Base-by-base conservation (phyloP, 2,113 vertebrate genomes). In the Progne subis region DNA sequence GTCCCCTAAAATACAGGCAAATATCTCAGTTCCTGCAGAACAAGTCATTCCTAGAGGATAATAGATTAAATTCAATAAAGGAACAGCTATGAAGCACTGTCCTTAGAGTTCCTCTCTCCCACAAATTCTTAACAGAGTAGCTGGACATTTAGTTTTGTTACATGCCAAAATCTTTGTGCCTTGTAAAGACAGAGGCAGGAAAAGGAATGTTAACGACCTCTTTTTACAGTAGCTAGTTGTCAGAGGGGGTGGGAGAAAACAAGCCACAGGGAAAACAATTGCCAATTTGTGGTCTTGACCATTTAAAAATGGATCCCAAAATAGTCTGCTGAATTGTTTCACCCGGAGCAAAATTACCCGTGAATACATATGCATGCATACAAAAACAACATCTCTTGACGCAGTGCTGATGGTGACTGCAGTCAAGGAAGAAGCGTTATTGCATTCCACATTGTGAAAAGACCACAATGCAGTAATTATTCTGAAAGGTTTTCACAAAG, bases 401-500 rank as follows among this genome's bases (percentile, higher is more conserved):
- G 79, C 91, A 90, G 85, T 90, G 93, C 92, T 96, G 94, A 87
- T 96, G 82, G 92, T 76, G 93, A 87, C 91, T 96, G 85, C 87
- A 97, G 90, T 93, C 95, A 87, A 97, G 88, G 92, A 91, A 96
- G 86, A 82, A 96, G 76, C 34, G 0, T 95, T 97, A 96, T 79
- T 96, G 78, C 91, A 91, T 81, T 95, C 92, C 77, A 95, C 39
- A 19, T 86, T 81, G 86, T 83, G 80, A 91, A 92, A 96, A 91
- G 94, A 96, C 80, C 83, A 97, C 85, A 91, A 82, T 68, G 50
- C 90, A 94, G 93, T 95, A 96, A 96, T 97, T 96, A 96, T 96
- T 95, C 91, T 82, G 93, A 96, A 92, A 96, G 95, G 84, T 95
- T 96, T 97, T 90, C 82, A 93, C 78, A 95, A 96, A 96, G 92